Base-by-base conservation (phyloP, 2,113 vertebrate genomes). In the Chascanopsetta lugubris region DNA sequence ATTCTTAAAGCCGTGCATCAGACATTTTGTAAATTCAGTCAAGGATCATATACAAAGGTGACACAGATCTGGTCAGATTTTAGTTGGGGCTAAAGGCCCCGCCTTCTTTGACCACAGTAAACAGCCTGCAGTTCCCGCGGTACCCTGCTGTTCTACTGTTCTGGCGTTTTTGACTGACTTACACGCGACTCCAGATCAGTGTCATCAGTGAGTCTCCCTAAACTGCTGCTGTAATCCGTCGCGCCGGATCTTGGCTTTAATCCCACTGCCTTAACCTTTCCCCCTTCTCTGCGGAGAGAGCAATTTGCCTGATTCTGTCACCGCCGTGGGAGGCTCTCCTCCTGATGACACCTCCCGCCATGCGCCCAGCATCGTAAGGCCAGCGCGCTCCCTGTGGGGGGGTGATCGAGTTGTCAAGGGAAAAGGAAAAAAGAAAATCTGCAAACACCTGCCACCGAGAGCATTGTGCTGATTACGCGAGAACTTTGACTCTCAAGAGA, bases 271-370 rank as follows among this genome's bases (percentile, higher is more conserved):
- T 66, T 75, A 83, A 91, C 71, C 67, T 72, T 88, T 87, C 72
- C 86, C n/a, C 79, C 36, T 56, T 86, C 61, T 27, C 75, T 30
- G 75, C 10, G 69, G 69, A 87, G 72, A 87, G 74, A 56, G 77
- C 91, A 75, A 89, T 94, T 93, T 91, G 83, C 90, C 77, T 83
- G 89, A 91, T 91, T 89, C 83, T 86, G 84, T 89, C 76, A 50
- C 84, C 86, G 32, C 72, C 47, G 51, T 67, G 53, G 86, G 64
- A 62, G 86, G 61, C 55, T 88, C 85, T 87, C 61, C 88, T 87
- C 84, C 82, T 69, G 84, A 77, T 84, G 91, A 85, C 76, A 80
- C 75, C 87, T 69, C 80, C 84, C 68, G 60, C 86, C 72, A 79
- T 50, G 83, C 32, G 64, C 81, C 77, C 90, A 85, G 64, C 62